phyloP scores from a whole-genome alignment of 2,888 invertebrate species.

The Drosophila mimica region DNA sequence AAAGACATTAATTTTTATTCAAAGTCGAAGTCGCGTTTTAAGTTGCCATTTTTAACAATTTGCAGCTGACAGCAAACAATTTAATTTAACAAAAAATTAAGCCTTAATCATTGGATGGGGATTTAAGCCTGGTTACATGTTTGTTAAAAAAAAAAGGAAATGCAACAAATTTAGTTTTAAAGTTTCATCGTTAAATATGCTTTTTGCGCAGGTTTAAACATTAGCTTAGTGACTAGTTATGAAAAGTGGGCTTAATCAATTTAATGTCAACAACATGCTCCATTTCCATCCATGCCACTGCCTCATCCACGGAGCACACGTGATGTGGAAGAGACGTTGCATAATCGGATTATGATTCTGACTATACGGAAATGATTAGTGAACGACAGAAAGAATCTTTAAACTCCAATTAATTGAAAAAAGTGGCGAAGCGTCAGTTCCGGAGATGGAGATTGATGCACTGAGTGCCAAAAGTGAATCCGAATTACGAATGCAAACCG shows the following conservation, averaged over 20 bases:
- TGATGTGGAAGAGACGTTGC: slow-evolving; percentile 27
- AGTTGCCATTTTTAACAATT: neutral
- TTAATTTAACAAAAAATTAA: neutral
- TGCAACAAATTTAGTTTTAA: neutral
- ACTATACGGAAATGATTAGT: slow-evolving; percentile 58
- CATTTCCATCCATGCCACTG: neutral
- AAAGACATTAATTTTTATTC: neutral
- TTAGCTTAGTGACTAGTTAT: slow-evolving; percentile 13
- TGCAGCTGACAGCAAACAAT: neutral
- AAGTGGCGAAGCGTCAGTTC: slow-evolving; percentile 8
- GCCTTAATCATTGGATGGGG: neutral
- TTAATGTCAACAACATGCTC: slow-evolving; percentile 57
- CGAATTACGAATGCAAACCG: slow-evolving; percentile 40
- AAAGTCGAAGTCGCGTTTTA: neutral
- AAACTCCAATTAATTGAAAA: slow-evolving; percentile 65
- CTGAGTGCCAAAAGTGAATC: slow-evolving; percentile 42
- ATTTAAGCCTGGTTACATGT: neutral
- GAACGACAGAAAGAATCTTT: slow-evolving; percentile 9
- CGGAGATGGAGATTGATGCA: slow-evolving; percentile 68
- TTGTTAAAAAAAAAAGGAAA: too few relatives aligned
- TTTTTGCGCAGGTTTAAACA: neutral
- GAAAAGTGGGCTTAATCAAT: slow-evolving; percentile 61
- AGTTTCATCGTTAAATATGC: neutral
- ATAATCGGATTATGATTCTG: slow-evolving; percentile 76
- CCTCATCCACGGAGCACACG: slow-evolving; percentile 20